Percentiles rank a stretch among this genome's conserved stretches.
Evolutionary conservation across 2,888 invertebrate species (phyloP).

Genomic region (Folsomia manolachei): DNA sequence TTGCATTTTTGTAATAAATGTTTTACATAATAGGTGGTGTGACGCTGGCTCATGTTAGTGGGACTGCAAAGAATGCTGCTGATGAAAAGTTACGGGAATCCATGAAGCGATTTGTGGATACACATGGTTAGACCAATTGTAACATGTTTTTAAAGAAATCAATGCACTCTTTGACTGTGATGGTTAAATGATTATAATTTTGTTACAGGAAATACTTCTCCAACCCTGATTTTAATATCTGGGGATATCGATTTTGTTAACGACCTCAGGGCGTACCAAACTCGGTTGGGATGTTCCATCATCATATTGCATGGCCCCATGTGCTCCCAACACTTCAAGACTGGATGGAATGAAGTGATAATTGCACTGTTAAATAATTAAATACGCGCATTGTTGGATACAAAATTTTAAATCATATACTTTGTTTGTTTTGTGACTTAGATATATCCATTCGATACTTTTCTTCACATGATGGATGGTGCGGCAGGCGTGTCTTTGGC

Average conservation of each 20-base stretch:
- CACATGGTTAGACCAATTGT: constrained; percentile 9
- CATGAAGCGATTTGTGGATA: constrained; percentile 24
- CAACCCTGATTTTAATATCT: constrained; percentile 13
- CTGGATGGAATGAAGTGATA: constrained; percentile 18
- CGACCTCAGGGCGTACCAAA: constrained; percentile 20
- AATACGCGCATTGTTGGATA: no score
- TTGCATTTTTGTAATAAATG: background rate
- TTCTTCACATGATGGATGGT: constrained; percentile 5
- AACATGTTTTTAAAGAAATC: no score
- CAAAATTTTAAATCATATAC: no score
- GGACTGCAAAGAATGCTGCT: constrained; percentile 16
- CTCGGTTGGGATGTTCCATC: constrained; percentile 15
- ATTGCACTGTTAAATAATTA: background rate
- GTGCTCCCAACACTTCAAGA: constrained; percentile 16
- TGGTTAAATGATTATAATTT: background rate
- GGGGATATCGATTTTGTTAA: constrained; percentile 26
- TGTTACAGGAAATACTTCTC: background rate
- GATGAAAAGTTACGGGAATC: constrained; percentile 23
- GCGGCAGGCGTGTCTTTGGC: no score
- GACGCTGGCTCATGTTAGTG: constrained; percentile 22
- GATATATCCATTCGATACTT: constrained; percentile 13
- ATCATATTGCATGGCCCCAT: constrained; percentile 7
- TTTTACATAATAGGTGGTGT: constrained; percentile 13
- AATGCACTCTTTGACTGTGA: background rate
- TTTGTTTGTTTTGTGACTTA: background rate